Conservation (phyloP, 2,888 invertebrate genomes). For the Nymphalis c-album region DNA sequence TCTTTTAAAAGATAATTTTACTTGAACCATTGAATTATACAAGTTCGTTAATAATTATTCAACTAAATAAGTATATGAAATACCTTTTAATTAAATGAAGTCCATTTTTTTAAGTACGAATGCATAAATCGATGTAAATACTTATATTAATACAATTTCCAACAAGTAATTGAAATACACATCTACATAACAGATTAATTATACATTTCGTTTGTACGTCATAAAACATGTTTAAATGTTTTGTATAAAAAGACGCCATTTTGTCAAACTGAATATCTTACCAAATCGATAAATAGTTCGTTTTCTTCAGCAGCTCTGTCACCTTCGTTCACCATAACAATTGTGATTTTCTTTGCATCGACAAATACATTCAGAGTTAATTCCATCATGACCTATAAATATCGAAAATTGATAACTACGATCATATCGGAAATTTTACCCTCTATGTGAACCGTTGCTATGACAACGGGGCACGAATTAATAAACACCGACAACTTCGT, state of each 20-base stretch:
- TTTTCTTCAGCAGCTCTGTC: slow-evolving; percentile 40
- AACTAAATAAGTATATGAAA: too few species aligned
- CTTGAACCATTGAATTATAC: too few species aligned
- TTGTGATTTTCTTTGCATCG: slow-evolving; percentile 48
- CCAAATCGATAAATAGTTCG: slow-evolving; percentile 59
- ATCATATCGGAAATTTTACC: slow-evolving; percentile 74
- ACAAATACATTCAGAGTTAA: slow-evolving; percentile 55
- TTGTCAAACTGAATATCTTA: slow-evolving; percentile 46
- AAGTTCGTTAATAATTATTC: too few species aligned
- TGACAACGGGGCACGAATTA: slow-evolving; percentile 60
- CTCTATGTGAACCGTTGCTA: slow-evolving; percentile 62
- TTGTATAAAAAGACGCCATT: neutral
- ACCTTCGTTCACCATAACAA: slow-evolving; percentile 46
- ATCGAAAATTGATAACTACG: slow-evolving; percentile 67
- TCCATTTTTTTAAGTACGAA: too few species aligned
- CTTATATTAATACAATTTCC: too few species aligned
- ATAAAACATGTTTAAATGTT: neutral
- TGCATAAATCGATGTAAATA: too few species aligned
- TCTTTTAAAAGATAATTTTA: neutral
- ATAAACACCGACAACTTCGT: slow-evolving; percentile 34
- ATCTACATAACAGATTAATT: too few species aligned
- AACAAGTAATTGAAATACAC: too few species aligned
- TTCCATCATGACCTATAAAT: slow-evolving; percentile 67
- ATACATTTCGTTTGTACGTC: neutral
- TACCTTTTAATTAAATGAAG: too few species aligned